Evolutionary conservation across 2,888 invertebrate species (phyloP).

Genomic region (Xestia c-nigrum): DNA sequence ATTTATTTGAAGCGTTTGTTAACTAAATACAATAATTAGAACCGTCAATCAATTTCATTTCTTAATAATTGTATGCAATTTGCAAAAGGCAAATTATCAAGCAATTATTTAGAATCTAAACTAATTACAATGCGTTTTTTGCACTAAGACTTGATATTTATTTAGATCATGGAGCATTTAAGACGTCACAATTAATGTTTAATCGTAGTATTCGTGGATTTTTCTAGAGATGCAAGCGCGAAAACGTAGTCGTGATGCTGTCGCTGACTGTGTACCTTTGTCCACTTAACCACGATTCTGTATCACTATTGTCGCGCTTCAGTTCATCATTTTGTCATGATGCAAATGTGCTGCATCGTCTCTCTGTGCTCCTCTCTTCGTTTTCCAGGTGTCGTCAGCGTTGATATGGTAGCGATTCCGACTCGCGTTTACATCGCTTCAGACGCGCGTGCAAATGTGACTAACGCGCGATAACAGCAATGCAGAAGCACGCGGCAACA

Average conservation of each 20-base stretch:
- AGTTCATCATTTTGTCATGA: neutral
- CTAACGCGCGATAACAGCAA: neutral
- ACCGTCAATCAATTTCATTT: neutral
- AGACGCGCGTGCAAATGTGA: neutral
- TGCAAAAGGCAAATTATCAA: neutral
- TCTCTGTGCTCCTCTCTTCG: neutral
- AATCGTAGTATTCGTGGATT: neutral
- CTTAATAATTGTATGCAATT: neutral
- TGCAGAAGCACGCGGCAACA: neutral
- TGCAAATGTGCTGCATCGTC: neutral
- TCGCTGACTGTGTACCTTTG: neutral
- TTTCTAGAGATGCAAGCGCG: neutral
- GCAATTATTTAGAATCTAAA: neutral
- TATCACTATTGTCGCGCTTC: neutral
- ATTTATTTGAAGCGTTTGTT: slow-evolving; percentile 2
- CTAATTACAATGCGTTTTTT: neutral
- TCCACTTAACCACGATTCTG: neutral
- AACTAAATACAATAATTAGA: neutral
- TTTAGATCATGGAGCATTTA: slow-evolving; percentile 41
- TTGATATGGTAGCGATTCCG: neutral
- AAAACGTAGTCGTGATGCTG: neutral
- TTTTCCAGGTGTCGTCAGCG: neutral
- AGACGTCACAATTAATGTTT: slow-evolving; percentile 43
- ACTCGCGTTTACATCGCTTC: neutral
- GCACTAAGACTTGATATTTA: slow-evolving; percentile 17